These are phyloP conservation scores for Forbesichthys agassizii DNA, from an alignment of 2,113 vertebrate genomes.

Conservation along the genomic window DNA sequence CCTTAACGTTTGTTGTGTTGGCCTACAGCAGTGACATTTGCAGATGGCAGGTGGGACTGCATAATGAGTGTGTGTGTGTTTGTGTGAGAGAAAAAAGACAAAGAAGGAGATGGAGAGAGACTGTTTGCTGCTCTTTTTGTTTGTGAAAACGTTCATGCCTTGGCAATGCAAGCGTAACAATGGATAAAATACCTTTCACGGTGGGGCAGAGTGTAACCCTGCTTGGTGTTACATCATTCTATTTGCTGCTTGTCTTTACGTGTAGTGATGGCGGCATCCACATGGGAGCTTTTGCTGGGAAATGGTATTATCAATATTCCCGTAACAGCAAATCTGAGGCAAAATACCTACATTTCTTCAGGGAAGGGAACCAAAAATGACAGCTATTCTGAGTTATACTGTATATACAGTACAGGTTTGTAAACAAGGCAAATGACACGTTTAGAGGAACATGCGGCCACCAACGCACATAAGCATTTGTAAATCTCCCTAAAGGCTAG, in stretches of 20 bases:
- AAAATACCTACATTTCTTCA: background rate
- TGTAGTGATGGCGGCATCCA: too few species aligned
- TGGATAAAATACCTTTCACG: too few species aligned
- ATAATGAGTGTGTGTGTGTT: constrained; percentile 27
- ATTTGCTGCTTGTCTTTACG: too few species aligned
- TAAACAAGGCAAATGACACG: background rate
- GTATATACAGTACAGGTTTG: background rate
- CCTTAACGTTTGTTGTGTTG: constrained; percentile 24
- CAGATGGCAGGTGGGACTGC: constrained; percentile 39
- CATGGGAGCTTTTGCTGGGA: too few species aligned
- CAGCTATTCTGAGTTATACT: background rate
- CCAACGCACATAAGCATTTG: background rate
- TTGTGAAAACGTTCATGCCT: too few species aligned
- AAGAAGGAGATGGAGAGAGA: too few species aligned
- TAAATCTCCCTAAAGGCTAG: background rate
- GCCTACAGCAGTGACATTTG: constrained; percentile 36
- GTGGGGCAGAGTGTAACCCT: too few species aligned
- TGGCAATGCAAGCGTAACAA: too few species aligned
- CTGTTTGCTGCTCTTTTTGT: too few species aligned
- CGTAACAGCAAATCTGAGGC: background rate
- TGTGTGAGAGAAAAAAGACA: background rate
- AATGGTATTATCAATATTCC: background rate
- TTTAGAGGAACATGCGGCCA: background rate
- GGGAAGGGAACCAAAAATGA: background rate
- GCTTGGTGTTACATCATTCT: too few species aligned